Base-by-base conservation (phyloP, 1,140 invertebrate genomes). In the Psix sp. region DNA sequence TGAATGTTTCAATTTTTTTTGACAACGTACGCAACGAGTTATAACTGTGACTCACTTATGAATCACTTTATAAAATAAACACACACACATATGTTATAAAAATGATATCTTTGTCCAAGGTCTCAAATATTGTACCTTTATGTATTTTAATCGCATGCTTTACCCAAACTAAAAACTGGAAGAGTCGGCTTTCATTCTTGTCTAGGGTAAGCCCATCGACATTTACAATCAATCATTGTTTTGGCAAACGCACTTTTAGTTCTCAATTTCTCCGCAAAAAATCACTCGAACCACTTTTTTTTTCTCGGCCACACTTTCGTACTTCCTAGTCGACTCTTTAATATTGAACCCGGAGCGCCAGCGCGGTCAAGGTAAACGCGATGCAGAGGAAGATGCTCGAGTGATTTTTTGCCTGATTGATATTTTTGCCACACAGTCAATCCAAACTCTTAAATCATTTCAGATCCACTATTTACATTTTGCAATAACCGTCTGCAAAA, bases 131-230 rank as follows among this genome's bases (percentile, higher is more conserved):
- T 70, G 56, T 68, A 66, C 74, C 68, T 77, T 54, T 76, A 46
- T 66, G 79, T 80, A 46, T 80, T 67, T 80, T 80, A 63, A 79
- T 82, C 77, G 81, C 83, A 82, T 86, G 78, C 82, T 48, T 72
- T 77, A 82, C 74, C 79, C 77, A 82, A 81, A 78, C 78, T 84
- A 84, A 84, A 82, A 82, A 82, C 81, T 86, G 80, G 82, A 85
- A 87, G 85, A 78, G 76, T 82, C 83, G 84, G 78, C 77, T 83
- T 82, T 74, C 84, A 45, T 85, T 86, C 75, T 84, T 86, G 70
- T 86, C 82, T 82, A 85, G 84, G 85, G 85, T 87, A 85, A 87
- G 85, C 3, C 51, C 18, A 48, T 18, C 59, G 7, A 54, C 9
- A 31, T 63, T 54, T 14, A 48, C 43, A 14, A 43, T 49, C n/a